These are phyloP conservation scores for Pterophyllum scalare DNA, from an alignment of 2,113 vertebrate species.

Conservation along the genomic window DNA sequence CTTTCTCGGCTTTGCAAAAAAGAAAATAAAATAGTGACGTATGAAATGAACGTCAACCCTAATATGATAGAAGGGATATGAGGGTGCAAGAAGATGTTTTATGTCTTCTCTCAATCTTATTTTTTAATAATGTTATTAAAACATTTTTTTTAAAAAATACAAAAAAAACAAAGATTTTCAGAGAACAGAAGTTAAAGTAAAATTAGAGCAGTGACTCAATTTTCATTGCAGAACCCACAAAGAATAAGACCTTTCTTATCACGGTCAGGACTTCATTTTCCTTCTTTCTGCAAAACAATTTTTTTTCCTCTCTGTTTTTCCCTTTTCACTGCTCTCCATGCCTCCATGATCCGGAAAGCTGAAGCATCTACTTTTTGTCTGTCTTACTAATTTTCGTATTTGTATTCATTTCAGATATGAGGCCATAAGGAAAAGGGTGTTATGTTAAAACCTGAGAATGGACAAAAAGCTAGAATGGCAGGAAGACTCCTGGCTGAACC, in stretches of 20 bases:
- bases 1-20: background rate
- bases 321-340: background rate
- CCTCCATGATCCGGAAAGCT: background rate
- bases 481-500: too few species aligned
- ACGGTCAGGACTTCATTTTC: background rate
- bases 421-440: background rate
- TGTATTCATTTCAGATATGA: background rate
- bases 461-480: too few species aligned
- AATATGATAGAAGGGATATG: background rate
- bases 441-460: background rate
- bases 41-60: background rate
- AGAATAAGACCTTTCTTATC: background rate
- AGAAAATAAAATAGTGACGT: background rate
- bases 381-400: background rate
- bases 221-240: background rate
- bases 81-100: background rate
- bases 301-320: background rate
- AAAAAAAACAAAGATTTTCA: background rate
- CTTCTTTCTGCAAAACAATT: background rate
- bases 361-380: background rate
- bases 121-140: background rate
- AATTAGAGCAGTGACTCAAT: background rate
- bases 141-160: too few species aligned
- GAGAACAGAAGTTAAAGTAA: background rate
- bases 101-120: too few species aligned